phyloP scores from a whole-genome alignment of 2,113 vertebrate genomes.

The Callorhinus ursinus region DNA sequence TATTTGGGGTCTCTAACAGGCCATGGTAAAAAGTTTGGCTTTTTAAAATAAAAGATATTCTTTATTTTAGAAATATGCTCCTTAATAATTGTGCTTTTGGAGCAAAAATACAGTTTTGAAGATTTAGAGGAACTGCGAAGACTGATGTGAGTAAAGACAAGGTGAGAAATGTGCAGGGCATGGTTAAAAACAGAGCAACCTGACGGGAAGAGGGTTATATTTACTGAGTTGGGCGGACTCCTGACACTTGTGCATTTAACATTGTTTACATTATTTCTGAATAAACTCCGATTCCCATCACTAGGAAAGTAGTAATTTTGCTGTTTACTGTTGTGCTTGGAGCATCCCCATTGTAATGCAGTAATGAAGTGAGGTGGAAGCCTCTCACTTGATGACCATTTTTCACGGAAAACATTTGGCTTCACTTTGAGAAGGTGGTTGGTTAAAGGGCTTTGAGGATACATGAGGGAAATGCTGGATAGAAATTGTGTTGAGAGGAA shows the following conservation, averaged over 20 bases:
- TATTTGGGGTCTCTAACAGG: background rate
- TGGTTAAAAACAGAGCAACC: background rate
- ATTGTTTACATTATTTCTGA: background rate
- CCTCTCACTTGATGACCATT: background rate
- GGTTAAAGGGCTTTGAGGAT: constrained; percentile 7
- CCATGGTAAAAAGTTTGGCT: background rate
- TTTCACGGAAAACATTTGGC: constrained; percentile 22
- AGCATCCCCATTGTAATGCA: background rate
- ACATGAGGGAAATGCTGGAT: background rate
- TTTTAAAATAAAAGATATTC: background rate
- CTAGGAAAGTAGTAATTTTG: background rate
- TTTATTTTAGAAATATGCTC: constrained; percentile 35
- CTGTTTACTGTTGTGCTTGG: background rate
- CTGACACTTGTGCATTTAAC: background rate
- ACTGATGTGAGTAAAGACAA: background rate
- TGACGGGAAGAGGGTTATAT: background rate
- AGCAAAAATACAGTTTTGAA: constrained; percentile 19
- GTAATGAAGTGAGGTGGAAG: background rate
- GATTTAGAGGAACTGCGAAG: background rate
- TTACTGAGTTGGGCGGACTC: background rate
- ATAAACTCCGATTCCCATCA: background rate
- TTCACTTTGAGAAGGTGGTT: background rate
- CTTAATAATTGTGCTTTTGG: constrained; percentile 40
- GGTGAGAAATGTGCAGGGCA: background rate
- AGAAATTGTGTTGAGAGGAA: constrained; percentile 33